Base-by-base conservation (phyloP, 2,888 invertebrate species). In the Pharmacophagus antenor region DNA sequence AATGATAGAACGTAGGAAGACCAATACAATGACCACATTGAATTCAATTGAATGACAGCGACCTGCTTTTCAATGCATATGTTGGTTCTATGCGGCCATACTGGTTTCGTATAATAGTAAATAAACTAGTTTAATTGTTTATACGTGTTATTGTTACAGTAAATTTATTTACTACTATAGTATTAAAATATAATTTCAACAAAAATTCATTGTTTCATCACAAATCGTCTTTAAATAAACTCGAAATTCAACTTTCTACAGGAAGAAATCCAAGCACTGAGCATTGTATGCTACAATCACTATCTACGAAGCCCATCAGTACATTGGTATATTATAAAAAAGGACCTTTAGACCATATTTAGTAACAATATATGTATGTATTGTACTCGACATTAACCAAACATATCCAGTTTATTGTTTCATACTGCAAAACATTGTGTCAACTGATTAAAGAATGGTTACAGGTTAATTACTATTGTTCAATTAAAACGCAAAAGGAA, bases 31-130 rank as follows among this genome's bases (percentile, higher is more conserved):
- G 44, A 56, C 25, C 56, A 56, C 61, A 67, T 65, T 67, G 62
- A 64, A 67, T 64, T 63, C 65, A 67, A 67, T 69, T 69, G 69
- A 65, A 63, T 62, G 56, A 56, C 56, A 41, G 42, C 58, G 65
- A 65, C 60, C 52, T 56, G 61, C 51, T 56, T 49, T 61, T 61
- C 56, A 61, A 56, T 56, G 48, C 51, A 47, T 47, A 17, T 47
- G 37, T 22, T 27, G 17, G 21, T 41, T 50, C 41, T 41, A 31
- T 56, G 27, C 50, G 50, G 41, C 20, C 51, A 20, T 50, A 41
- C 49, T 51, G 7, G 17, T 47, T 55, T 56, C 20, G 56, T 51
- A 41, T 37, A 25, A 47, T 56, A 51, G 22, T 52, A 56, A 52
- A 48, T 27, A 51, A 52, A 47, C n/a, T 1, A 37, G 37, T 37